These are phyloP conservation scores for Neocrepidodera transversa DNA, from an alignment of 2,888 invertebrate species.

Conservation along the genomic window DNA sequence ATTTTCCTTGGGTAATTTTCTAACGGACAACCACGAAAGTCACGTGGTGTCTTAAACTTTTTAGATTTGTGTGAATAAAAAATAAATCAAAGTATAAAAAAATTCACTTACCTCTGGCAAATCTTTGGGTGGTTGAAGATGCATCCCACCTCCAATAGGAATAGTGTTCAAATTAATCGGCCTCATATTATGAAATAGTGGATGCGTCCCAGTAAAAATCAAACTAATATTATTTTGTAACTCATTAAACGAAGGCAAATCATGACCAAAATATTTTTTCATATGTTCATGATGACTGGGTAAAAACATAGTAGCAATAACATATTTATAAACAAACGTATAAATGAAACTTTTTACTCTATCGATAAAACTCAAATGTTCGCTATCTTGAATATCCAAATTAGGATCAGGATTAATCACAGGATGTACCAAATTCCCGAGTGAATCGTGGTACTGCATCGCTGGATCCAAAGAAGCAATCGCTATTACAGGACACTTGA, in stretches of 20 bases:
- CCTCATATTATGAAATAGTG: constrained; percentile 50
- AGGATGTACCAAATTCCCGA: constrained; percentile 54
- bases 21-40: too few species aligned
- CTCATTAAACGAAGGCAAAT: constrained; percentile 45
- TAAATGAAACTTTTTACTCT: constrained; percentile 45
- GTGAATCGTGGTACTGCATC: constrained; percentile 46
- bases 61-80: too few species aligned
- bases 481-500: constrained; percentile 54
- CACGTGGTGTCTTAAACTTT: too few species aligned
- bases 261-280: constrained; percentile 50
- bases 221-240: constrained; percentile 50
- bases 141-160: constrained; percentile 50
- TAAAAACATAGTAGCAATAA: constrained; percentile 21
- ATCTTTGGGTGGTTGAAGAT: constrained; percentile 42
- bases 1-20: too few species aligned
- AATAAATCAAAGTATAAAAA: too few species aligned
- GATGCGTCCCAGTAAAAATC: constrained; percentile 53
- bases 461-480: constrained; percentile 51
- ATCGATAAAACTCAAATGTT: constrained; percentile 47
- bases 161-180: constrained; percentile 53
- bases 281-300: constrained; percentile 37
- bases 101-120: constrained; percentile 51
- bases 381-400: constrained; percentile 42
- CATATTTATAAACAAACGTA: constrained; percentile 20
- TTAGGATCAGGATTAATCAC: constrained; percentile 52